Evolutionary conservation across 2,888 invertebrate species (phyloP), one percentile per base, ranked within the genome.

Genomic region (Apamea epomidion): DNA sequence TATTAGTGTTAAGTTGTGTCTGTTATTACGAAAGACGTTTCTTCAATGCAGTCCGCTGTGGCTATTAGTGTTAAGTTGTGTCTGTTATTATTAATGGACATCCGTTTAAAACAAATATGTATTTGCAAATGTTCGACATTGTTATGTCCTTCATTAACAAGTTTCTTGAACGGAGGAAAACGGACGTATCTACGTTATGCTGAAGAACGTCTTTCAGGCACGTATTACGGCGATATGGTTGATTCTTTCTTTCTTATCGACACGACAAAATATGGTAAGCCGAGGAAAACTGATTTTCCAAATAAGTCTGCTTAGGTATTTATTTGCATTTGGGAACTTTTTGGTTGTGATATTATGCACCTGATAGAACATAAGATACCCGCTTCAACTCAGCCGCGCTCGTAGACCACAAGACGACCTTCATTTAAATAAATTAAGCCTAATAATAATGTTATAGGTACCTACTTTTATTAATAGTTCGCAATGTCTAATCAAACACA

Each of bases 171-270:
- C 62, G 4, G 48, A 62, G 48, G 51, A 51, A n/a, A 37, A 62
- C 37, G 51, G 32, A 68, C 83, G 45, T 21, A 25, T 21, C 21
- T 42, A 10, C 12, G 29, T 70, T 8, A 62, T 60, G 21, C 69
- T 80, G 48, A 70, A 76, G 54, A 62, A 62, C 32, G 32, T 73
- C n/a, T 82, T 62, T 62, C 54, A 74, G 60, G 7, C 18, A 62
- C 14, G 18, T 12, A 37, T 12, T 18, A 42, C 18, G 14, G 51
- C 25, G 14, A 37, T 37, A 37, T 37, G 37, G 37, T 37, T 76
- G 29, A 25, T 5, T 76, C 3, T 48, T 58, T 64, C 12, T 8
- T 78, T 25, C 12, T n/a, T n/a, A 2, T 25, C 8, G 5, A 37
- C 2, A 42, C 42, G 6, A 42, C 5, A 3, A 68, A 25, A 14